A percentile compares a stretch with the other conserved stretches of the same genome.
These are phyloP conservation scores for Terrapene triunguis DNA, from an alignment of 2,113 vertebrate genomes.

Conservation along the genomic window DNA sequence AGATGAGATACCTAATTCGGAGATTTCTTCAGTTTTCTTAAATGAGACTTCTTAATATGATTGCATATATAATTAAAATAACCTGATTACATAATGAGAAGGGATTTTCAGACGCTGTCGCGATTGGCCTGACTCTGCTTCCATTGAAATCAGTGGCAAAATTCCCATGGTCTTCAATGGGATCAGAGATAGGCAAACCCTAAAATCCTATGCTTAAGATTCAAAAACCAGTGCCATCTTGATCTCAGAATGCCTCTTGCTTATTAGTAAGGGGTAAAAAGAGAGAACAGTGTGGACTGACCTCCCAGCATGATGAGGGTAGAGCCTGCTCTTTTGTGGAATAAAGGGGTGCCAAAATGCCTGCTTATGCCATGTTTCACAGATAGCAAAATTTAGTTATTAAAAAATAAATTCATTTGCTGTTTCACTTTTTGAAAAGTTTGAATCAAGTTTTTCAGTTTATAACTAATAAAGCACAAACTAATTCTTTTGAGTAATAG, in stretches of 20 bases:
- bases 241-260: not conserved
- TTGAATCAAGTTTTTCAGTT: not conserved
- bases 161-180: not conserved
- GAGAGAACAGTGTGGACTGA: not conserved
- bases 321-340: not conserved
- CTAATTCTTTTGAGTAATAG: not conserved
- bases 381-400: not conserved
- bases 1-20: not conserved
- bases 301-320: not conserved
- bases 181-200: not conserved
- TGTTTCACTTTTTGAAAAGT: not conserved
- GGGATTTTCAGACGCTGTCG: not conserved
- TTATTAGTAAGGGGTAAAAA: not conserved
- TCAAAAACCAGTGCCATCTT: not conserved
- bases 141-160: not conserved
- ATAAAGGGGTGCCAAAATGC: not conserved
- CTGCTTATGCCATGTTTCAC: not conserved
- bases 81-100: not conserved
- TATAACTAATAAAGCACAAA: not conserved
- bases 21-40: not conserved
- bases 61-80: not conserved
- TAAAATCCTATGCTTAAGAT: not conserved
- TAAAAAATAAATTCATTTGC: not conserved
- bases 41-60: not conserved
- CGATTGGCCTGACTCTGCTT: not conserved